phyloP scores from a whole-genome alignment of 2,113 vertebrate species.

The Nannospalax galili region DNA sequence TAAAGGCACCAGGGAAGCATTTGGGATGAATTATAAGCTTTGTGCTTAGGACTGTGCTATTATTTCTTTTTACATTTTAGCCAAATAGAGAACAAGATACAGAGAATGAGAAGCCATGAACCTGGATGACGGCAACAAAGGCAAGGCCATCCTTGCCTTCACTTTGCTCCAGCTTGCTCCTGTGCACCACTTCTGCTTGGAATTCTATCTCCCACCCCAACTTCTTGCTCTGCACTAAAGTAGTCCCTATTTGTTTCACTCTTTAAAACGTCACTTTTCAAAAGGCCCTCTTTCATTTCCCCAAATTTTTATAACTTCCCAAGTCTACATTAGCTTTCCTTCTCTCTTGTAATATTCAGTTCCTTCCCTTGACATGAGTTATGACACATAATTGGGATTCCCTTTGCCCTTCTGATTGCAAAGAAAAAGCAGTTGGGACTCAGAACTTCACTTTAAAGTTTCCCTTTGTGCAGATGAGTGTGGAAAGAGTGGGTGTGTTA shows the following conservation, averaged over 20 bases:
- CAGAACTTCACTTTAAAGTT: constrained; percentile 22
- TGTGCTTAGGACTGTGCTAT: background rate
- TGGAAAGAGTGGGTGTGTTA: background rate
- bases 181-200: background rate
- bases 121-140: background rate
- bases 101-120: background rate
- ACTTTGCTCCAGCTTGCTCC: background rate
- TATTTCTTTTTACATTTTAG: constrained; percentile 19
- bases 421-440: constrained; percentile 7
- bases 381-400: background rate
- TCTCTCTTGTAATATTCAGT: background rate
- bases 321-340: background rate
- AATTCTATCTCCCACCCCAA: background rate
- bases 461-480: background rate
- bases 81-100: background rate
- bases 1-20: constrained; percentile 5
- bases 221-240: background rate
- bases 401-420: background rate
- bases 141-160: constrained; percentile 9
- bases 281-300: background rate
- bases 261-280: background rate
- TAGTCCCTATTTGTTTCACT: constrained; percentile 16
- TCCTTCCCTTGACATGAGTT: constrained; percentile 12
- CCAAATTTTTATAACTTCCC: background rate
- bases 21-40: background rate